A percentile compares a stretch with the other conserved stretches of the same genome.
phyloP scores from a whole-genome alignment of 2,888 invertebrate genomes.

The Dryobota labecula region DNA sequence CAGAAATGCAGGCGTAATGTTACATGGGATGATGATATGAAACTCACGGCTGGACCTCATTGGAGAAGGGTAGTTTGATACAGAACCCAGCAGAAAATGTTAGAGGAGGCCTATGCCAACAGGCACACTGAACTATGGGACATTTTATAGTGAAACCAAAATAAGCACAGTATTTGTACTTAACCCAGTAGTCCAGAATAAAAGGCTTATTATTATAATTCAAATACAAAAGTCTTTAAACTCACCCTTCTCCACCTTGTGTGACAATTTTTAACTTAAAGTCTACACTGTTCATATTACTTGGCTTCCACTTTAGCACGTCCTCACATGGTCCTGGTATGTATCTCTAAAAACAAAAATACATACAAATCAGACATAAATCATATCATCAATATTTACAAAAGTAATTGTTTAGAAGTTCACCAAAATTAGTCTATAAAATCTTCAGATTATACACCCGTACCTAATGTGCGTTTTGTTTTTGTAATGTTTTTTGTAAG shows the following conservation, averaged over 20 bases:
- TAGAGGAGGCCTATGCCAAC: no score
- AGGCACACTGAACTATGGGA: no score
- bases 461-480: neutral
- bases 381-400: neutral
- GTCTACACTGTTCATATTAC: conserved; percentile 98
- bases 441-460: neutral
- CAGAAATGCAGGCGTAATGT: neutral
- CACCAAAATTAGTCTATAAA: neutral
- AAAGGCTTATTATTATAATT: no score
- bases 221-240: conserved; percentile 24
- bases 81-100: no score
- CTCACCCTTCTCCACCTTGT: conserved; percentile 93
- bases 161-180: no score
- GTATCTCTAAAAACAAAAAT: conserved; percentile 92
- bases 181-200: no score
- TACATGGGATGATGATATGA: no score
- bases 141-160: no score
- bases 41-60: no score
- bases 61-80: no score
- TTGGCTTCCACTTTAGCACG: conserved; percentile 99
- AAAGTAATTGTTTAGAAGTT: neutral
- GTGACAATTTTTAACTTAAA: conserved; percentile 96
- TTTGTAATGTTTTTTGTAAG: neutral
- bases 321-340: conserved; percentile 94
- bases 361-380: neutral